Base-by-base conservation (phyloP, 2,888 invertebrate genomes). In the Busseola fusca region DNA sequence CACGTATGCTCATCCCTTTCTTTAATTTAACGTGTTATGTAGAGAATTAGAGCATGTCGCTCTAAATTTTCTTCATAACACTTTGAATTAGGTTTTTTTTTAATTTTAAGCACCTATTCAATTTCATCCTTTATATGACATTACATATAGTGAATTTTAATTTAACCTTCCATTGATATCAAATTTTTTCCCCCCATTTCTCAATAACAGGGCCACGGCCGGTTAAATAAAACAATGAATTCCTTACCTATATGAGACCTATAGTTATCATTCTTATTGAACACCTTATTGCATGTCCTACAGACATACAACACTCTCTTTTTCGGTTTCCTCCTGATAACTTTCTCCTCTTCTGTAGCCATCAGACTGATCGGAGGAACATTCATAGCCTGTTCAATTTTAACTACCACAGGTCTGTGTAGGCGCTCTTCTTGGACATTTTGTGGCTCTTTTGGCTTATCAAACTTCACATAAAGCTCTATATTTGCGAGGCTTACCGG, bases 171-270 rank as follows among this genome's bases (percentile, higher is more conserved):
- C 16, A n/a, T n/a, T n/a, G n/a, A n/a, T n/a, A n/a, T n/a, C n/a
- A n/a, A n/a, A n/a, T n/a, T n/a, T n/a, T n/a, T n/a, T n/a, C n/a
- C n/a, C n/a, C n/a, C 52, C 27, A 54, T 27, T 3, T 27, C 27
- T 27, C 18, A 16, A 54, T 54, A 54, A 27, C 16, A 9, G 30
- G 18, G 1, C n/a, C 16, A 48, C 21, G 0, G n/a, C n/a, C 42
- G 1, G 7, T 18, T 6, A 37, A 37, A 40, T 14, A 27, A 25
- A n/a, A 40, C 4, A 48, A 56, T 71, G 0, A 0, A 52, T 30
- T 34, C 12, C 91, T 90, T 84, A 95, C 95, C 95, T 82, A 93
- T 87, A 86, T 95, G 95, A 3, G 95, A 95, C 67, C 83, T 90
- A 72, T 91, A 95, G 73, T 94, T 95, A 74, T 94, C 91, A 73